phyloP scores from a whole-genome alignment of 1,140 invertebrate species.

The Frieseomelitta varia region DNA sequence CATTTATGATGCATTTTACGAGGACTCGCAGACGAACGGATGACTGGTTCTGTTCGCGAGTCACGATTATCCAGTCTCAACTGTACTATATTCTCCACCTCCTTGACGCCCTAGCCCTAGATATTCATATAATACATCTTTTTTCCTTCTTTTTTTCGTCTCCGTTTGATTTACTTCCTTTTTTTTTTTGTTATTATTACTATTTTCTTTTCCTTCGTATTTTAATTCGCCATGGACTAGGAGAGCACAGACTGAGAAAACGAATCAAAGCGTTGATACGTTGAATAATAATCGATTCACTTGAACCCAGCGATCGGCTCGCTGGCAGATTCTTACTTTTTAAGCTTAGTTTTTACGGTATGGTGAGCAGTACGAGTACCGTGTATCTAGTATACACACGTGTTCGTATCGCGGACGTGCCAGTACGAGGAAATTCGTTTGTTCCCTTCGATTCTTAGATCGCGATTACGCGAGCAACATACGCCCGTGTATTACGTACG shows the following conservation, averaged over 20 bases:
- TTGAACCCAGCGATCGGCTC: conserved; percentile 44
- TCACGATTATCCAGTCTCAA: conserved; percentile 53
- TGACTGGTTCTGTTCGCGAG: conserved; percentile 34
- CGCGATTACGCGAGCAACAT: background rate
- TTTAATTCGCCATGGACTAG: conserved; percentile 73
- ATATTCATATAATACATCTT: conserved; percentile 41
- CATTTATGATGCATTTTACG: conserved; percentile 72
- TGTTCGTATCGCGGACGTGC: background rate
- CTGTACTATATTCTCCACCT: conserved; percentile 56
- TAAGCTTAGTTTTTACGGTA: conserved; percentile 60
- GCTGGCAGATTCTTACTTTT: conserved; percentile 63
- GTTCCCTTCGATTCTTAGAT: background rate
- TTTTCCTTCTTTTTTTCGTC: conserved; percentile 29
- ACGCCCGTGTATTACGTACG: background rate
- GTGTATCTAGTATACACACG: background rate
- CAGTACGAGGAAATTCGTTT: conserved; percentile 5
- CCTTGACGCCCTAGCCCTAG: conserved; percentile 50
- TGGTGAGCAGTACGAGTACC: conserved; percentile 50
- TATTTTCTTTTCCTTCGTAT: conserved; percentile 34
- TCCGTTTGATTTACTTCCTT: conserved; percentile 5
- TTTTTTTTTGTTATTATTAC: too few species aligned
- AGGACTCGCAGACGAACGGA: conserved; percentile 48
- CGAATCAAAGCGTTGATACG: conserved; percentile 77
- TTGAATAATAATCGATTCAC: conserved; percentile 57
- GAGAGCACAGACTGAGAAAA: conserved; percentile 81